Evolutionary conservation across 1,140 invertebrate genomes (phyloP), one percentile per base, ranked within the genome.

Genomic region (Watersipora subatra): DNA sequence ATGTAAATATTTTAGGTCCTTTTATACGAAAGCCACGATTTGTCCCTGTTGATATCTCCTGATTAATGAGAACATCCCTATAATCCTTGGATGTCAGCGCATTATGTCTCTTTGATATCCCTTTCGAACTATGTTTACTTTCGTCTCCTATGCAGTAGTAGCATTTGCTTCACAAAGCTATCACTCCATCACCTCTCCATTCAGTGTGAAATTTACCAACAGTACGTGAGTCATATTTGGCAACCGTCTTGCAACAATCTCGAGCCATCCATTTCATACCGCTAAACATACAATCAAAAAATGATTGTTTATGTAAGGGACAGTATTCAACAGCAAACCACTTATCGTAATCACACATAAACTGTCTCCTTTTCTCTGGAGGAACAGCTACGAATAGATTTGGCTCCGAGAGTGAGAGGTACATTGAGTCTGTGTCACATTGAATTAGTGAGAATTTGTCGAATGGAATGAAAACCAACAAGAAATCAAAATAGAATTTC

Each of bases 401-500:
- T 46, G 7, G 7, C n/a, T 46, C 34, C 7, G 7, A 12, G 7
- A 46, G 34, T 46, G 34, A 7, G 7, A 46, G 7, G 34, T 46
- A 46, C 34, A 46, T 12, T 46, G 34, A 7, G 34, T 46, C 34
- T 46, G 34, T 46, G n/a, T 46, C 34, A 12, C 7, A 46, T 46
- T 46, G 34, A 12, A 46, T 46, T 7, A 46, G 34, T 12, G 7
- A 46, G n/a, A 46, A 46, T 7, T n/a, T 46, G n/a, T 46, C 34
- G n/a, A 46, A 46, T 7, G 34, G 34, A 12, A 66, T 28, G 2
- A 24, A 66, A 26, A 22, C 46, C 1, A 29, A 22, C 46, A 68
- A 28, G 17, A 68, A 66, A 61, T 68, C 67, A 25, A 66, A 68
- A 29, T 65, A 65, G 57, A 66, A 68, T 22, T 68, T n/a, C 19